These are phyloP conservation scores for Chloroclystis v-ata DNA, from an alignment of 2,888 invertebrate species.

Conservation along the genomic window DNA sequence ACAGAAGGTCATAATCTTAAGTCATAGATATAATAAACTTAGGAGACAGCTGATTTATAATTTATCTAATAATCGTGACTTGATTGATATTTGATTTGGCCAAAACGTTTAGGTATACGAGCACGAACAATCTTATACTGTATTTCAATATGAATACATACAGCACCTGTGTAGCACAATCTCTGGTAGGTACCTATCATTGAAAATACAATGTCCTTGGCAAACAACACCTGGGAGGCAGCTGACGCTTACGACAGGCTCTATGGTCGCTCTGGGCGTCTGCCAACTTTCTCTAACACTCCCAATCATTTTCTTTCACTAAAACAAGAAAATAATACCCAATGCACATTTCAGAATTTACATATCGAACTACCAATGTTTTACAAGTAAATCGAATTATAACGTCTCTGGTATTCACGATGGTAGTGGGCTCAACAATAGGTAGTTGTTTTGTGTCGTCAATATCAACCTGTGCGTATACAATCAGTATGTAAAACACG, in stretches of 20 bases:
- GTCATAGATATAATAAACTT: conserved; percentile 16
- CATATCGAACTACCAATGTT: background rate
- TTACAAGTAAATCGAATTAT: background rate
- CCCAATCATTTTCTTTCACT: conserved; percentile 3
- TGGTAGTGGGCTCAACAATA: background rate
- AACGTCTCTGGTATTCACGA: background rate
- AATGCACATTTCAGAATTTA: background rate
- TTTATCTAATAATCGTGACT: conserved; percentile 20
- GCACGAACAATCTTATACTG: conserved; percentile 12
- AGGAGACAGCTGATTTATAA: conserved; percentile 13
- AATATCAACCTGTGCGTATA: background rate
- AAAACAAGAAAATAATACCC: conserved; percentile 6
- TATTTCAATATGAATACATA: conserved; percentile 15
- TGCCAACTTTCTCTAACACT: conserved; percentile 11
- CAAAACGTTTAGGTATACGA: conserved; percentile 15
- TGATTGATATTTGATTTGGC: conserved; percentile 19
- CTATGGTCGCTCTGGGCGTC: conserved; percentile 8
- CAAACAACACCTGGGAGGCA: conserved; percentile 6
- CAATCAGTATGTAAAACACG: conserved; percentile 13
- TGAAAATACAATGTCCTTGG: conserved; percentile 11
- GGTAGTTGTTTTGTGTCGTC: conserved; percentile 2
- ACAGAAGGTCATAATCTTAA: conserved; percentile 14
- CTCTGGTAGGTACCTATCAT: conserved; percentile 6
- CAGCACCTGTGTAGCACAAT: conserved; percentile 6
- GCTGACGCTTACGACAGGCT: conserved; percentile 10